Conservation (phyloP, 1,140 invertebrate genomes). For the Tetragnatha versicolor region DNA sequence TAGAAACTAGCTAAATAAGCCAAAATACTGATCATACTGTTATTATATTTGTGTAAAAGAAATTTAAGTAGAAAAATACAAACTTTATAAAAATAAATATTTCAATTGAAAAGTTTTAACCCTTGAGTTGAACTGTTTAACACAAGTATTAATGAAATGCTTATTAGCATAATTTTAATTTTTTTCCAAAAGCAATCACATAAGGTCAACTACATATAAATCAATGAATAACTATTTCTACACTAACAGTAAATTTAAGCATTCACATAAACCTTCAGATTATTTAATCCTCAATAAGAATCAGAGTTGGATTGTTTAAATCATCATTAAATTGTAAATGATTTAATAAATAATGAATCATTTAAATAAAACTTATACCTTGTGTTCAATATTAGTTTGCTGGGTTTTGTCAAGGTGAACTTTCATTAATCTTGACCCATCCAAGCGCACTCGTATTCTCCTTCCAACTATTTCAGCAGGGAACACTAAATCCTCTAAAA, state of each 20-base stretch:
- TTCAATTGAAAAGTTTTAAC: too few species aligned
- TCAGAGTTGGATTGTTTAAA: conserved; percentile 17
- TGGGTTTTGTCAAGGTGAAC: conserved; percentile 98
- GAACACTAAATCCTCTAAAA: conserved; percentile 96
- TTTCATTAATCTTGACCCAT: conserved; percentile 95
- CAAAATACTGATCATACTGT: too few species aligned
- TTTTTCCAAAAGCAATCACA: too few species aligned
- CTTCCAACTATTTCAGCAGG: conserved; percentile 99
- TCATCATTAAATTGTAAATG: not conserved
- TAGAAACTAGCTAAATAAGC: too few species aligned
- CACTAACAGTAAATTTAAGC: not conserved
- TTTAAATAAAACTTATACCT: conserved; percentile 72
- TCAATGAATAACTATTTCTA: not conserved
- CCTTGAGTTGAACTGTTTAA: too few species aligned
- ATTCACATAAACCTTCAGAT: not conserved
- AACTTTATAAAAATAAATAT: too few species aligned
- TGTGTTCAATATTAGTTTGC: conserved; percentile 99
- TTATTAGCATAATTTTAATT: too few species aligned
- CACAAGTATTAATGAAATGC: too few species aligned
- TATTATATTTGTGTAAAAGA: too few species aligned
- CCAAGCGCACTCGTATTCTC: conserved; percentile 92
- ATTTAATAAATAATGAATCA: not conserved
- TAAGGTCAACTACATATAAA: not conserved
- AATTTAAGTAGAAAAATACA: too few species aligned
- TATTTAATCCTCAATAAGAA: not conserved